These are phyloP conservation scores for Pangasius macronema DNA, from an alignment of 2,797 vertebrate genomes.

Conservation along the genomic window DNA sequence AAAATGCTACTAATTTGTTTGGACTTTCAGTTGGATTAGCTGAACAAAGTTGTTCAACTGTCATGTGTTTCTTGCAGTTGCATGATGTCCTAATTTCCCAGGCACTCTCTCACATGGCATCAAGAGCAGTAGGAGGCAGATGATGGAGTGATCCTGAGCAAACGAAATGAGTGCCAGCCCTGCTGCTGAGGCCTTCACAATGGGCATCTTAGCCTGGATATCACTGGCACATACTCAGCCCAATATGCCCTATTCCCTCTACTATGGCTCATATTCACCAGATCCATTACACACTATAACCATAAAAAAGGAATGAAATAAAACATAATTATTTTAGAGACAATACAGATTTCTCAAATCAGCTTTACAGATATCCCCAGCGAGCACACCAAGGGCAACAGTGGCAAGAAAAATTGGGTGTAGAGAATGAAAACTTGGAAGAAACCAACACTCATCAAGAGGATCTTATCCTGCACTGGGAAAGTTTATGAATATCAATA, in stretches of 20 bases:
- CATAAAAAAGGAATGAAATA: neutral
- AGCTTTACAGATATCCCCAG: neutral
- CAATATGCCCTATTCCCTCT: conserved; percentile 20
- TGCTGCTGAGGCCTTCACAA: conserved; percentile 41
- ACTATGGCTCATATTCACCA: conserved; percentile 2
- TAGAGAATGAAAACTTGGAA: neutral
- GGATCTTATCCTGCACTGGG: neutral
- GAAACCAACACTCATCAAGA: neutral
- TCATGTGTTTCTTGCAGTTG: conserved; percentile 37
- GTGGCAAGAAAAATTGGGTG: neutral
- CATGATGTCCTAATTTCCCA: conserved; percentile 48
- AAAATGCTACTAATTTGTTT: conserved; percentile 23
- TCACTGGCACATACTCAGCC: conserved; percentile 39
- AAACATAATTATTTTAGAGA: neutral
- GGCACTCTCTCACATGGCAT: conserved; percentile 35
- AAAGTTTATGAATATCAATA: neutral
- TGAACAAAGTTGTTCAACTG: conserved; percentile 41
- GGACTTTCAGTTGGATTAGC: conserved; percentile 26
- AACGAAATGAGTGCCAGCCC: conserved; percentile 42
- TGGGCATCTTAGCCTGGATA: conserved; percentile 37
- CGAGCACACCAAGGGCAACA: neutral
- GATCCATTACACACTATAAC: conserved; percentile 7
- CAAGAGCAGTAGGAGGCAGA: conserved; percentile 38
- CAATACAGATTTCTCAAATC: neutral
- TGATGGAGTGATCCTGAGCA: conserved; percentile 45